Base-by-base conservation (phyloP, 2,113 vertebrate genomes). In the Trinectes maculatus region DNA sequence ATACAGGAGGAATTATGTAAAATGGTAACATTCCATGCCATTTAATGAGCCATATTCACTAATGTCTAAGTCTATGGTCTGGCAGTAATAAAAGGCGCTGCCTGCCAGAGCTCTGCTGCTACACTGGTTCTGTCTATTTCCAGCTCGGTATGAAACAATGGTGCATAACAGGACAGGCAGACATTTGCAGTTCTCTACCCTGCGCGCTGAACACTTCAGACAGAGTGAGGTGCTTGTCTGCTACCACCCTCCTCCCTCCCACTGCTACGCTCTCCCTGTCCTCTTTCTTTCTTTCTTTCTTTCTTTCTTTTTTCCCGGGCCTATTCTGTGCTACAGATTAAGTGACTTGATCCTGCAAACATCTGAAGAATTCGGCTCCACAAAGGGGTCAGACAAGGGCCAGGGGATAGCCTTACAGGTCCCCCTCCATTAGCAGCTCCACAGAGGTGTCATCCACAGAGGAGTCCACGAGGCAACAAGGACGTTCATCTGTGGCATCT, bases 381-480 rank as follows among this genome's bases (percentile, higher is more conserved):
- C 91, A 92, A 93, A 92, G 80, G 82, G 90, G 91, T 93, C 93
- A 94, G 78, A 39, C 80, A 74, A 85, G 91, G 91, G 91, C 86
- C 91, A 92, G 57, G 81, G 89, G 93, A 91, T 90, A 91, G 86
- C 89, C 90, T 91, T 87, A 87, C 84, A 90, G 57, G 55, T 87
- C 86, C 77, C 83, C 86, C 64, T 83, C 91, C 70, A 75, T 85
- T 89, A 87, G 70, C 88, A 39, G 76, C 83, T 75, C 67, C 13
- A 82, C 79, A 66, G 85, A 89, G 80, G 88, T 88, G 87, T 82
- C 86, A 87, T 75, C 70, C 40, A n/a, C n/a, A 64, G 59, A 52
- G 65, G 56, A 66, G 82, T 87, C 83, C 63, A 69, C 61, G 51
- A n/a, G 75, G 71, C 74, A 75, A 79, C 76, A 75, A 71, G 78